These are phyloP conservation scores for Escarpia spicata DNA, from an alignment of 2,888 invertebrate species.

Conservation along the genomic window DNA sequence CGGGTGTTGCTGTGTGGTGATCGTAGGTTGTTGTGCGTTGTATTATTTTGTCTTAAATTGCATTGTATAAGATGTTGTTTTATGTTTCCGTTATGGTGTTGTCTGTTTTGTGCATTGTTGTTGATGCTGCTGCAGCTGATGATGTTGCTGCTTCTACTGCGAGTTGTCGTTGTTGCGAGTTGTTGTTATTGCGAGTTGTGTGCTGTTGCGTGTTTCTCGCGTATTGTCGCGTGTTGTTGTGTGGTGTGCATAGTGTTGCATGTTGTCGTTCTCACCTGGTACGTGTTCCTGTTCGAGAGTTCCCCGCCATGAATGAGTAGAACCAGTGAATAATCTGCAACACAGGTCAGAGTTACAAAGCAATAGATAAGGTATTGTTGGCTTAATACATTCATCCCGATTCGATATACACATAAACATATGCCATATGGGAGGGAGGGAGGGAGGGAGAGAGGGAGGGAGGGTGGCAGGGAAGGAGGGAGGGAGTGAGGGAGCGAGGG, in stretches of 20 bases:
- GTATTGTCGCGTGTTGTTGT: background rate
- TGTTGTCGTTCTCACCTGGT: slow-evolving; percentile 70
- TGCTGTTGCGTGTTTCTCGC: background rate
- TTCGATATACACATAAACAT: no score
- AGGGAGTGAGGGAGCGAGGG: background rate
- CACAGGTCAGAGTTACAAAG: slow-evolving; percentile 8
- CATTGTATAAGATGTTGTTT: background rate
- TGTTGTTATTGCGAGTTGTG: background rate
- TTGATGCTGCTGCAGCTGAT: no score
- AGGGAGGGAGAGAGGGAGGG: no score
- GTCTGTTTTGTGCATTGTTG: background rate
- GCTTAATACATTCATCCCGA: background rate
- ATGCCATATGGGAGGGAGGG: background rate
- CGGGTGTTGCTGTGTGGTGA: background rate
- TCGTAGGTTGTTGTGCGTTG: background rate
- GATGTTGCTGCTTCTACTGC: no score
- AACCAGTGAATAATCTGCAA: slow-evolving; percentile 79
- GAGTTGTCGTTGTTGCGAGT: no score
- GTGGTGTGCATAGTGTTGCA: background rate
- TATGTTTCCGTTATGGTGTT: background rate
- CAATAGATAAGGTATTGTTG: background rate
- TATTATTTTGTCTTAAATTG: background rate
- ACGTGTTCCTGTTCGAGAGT: slow-evolving; percentile 80
- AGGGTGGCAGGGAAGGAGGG: background rate
- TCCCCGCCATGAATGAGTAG: slow-evolving; percentile 81